Base-by-base conservation (phyloP, 1,140 invertebrate genomes). In the Oncopodura yosiiana region DNA sequence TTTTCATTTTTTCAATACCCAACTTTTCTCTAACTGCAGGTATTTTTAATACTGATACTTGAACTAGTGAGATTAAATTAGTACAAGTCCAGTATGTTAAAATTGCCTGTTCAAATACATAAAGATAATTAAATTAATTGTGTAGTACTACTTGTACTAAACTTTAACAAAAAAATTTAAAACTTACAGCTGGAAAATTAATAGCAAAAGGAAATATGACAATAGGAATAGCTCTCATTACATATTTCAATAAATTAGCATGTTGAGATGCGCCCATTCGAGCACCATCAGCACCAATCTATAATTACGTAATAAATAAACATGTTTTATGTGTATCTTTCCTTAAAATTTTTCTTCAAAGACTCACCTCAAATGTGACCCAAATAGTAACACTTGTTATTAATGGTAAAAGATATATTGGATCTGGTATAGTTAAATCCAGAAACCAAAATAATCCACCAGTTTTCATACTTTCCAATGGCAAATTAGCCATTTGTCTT, bases 361-460 rank as follows among this genome's bases (percentile, higher is more conserved):
- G 19, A 62, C 64, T 65, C 70, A 82, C 79, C 73, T 93, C 84
- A 41, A 96, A 79, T 8, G 88, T 93, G 3, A 81, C 61, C 62
- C 74, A 81, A 54, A 97, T 68, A 3, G 92, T 94, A 1, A 74
- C 64, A 69, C 81, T 81, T 2, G 92, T 94, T 38, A 94, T 71
- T 0, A 94, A 1, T 3, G 95, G 95, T 50, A 99, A 71, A 18
- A 87, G 54, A 66, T 84, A 97, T 70, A 78, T 92, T 11, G 92
- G 92, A 76, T 99, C 95, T 24, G 82, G 71, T 8, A 89, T 62
- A 3, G 90, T 93, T 12, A 99, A 76, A 77, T 99, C 90, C 1
- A 76, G 75, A 68, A 98, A 94, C 94, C 94, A 99, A 46, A 75
- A 82, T 0, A 92, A 54, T 3, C 95, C 95, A n/a, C 94, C 94